Percentiles rank a stretch among this genome's conserved stretches.
phyloP scores from a whole-genome alignment of 2,113 vertebrate genomes.

The Osmerus mordax region DNA sequence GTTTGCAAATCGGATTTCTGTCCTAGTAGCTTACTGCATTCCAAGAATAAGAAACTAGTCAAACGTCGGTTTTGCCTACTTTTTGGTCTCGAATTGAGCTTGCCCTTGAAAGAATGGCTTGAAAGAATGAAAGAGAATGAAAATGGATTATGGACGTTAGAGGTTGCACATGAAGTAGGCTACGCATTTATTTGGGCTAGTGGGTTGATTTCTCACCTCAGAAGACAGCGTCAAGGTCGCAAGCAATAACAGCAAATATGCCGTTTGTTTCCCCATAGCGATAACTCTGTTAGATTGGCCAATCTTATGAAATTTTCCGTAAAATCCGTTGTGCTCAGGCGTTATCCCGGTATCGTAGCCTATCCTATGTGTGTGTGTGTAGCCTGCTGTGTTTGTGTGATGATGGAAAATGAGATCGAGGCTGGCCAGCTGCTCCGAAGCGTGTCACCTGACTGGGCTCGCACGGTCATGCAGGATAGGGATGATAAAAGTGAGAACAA shows the following conservation, averaged over 20 bases:
- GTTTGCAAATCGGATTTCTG: too few relatives aligned
- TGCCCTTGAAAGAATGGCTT: too few relatives aligned
- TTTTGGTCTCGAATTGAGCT: too few relatives aligned
- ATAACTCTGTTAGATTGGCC: constrained; percentile 39
- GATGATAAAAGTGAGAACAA: not conserved
- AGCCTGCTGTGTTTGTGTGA: constrained; percentile 35
- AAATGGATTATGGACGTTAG: constrained; percentile 1
- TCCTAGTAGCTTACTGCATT: too few relatives aligned
- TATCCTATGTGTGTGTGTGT: constrained; percentile 16
- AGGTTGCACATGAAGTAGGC: not conserved
- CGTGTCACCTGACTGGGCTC: constrained; percentile 38
- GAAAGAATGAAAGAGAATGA: not conserved
- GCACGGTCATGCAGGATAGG: not conserved
- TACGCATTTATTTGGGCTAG: constrained; percentile 23
- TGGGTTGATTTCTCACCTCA: constrained; percentile 63
- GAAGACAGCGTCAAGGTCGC: constrained; percentile 72
- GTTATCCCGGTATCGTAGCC: constrained; percentile 22
- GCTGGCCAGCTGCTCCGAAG: constrained; percentile 35
- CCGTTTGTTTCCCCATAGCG: constrained; percentile 65
- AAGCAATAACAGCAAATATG: constrained; percentile 63
- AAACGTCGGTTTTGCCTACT: too few relatives aligned
- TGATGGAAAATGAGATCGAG: constrained; percentile 34
- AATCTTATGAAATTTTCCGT: not conserved
- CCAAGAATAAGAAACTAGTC: too few relatives aligned
- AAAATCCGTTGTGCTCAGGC: not conserved